These are phyloP conservation scores for Caenorhabditis sulstoni DNA, from an alignment of 2,888 invertebrate species.

Conservation along the genomic window DNA sequence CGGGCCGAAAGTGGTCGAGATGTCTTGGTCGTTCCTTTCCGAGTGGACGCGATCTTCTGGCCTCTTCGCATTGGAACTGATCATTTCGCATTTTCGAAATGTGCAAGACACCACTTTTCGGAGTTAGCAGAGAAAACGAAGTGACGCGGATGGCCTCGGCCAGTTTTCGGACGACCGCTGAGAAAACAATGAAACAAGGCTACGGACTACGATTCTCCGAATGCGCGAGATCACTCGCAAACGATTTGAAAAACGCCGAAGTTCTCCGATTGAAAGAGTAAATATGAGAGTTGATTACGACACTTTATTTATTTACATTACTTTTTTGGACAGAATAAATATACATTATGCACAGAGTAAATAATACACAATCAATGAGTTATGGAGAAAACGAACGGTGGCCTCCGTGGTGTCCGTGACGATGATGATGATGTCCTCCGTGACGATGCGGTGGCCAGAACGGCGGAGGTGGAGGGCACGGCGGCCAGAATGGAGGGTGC, in stretches of 20 bases:
- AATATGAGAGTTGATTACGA: not conserved
- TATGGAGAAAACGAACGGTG: conserved; percentile 43
- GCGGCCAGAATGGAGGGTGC: conserved; percentile 50
- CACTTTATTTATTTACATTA: conserved; percentile 28
- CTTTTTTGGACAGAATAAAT: conserved; percentile 29
- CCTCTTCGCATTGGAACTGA: conserved; percentile 42
- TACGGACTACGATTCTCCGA: conserved; percentile 3
- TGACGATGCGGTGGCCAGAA: conserved; percentile 52
- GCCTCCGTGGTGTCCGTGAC: conserved; percentile 30
- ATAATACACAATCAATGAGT: conserved; percentile 1
- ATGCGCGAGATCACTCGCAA: not conserved
- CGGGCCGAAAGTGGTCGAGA: conserved; percentile 46
- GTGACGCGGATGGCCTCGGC: not conserved
- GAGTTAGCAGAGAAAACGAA: not conserved
- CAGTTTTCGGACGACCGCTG: too few species aligned
- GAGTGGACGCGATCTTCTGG: conserved; percentile 34
- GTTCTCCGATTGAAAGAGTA: not conserved
- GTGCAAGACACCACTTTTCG: conserved; percentile 17
- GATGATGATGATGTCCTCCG: conserved; percentile 27
- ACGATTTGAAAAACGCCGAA: conserved; percentile 4
- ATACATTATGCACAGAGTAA: conserved; percentile 49
- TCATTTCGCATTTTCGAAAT: conserved; percentile 28
- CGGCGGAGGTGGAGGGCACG: conserved; percentile 37
- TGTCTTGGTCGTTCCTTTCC: conserved; percentile 30
- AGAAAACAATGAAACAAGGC: not conserved